These are phyloP conservation scores for Dioctria linearis DNA, from an alignment of 2,888 invertebrate species.

Conservation along the genomic window DNA sequence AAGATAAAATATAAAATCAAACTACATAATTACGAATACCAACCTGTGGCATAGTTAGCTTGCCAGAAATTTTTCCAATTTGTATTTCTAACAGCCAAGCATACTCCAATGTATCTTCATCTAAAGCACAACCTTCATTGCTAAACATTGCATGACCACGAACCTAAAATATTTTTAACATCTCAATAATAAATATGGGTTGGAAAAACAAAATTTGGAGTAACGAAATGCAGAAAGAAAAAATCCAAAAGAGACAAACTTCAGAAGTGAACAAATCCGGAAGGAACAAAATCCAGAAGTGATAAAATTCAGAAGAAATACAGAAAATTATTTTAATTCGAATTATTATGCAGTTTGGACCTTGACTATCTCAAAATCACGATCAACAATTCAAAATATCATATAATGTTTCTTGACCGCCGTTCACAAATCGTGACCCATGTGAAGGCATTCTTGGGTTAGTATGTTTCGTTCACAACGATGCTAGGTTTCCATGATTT, in stretches of 20 bases:
- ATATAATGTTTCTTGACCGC: too few relatives aligned
- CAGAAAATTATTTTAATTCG: too few relatives aligned
- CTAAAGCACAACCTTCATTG: conserved; percentile 88
- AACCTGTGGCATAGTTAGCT: conserved; percentile 88
- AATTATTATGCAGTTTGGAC: too few relatives aligned
- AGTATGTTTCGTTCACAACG: too few relatives aligned
- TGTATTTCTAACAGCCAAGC: conserved; percentile 97
- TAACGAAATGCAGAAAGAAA: too few relatives aligned
- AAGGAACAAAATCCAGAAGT: neutral
- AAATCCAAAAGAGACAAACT: too few relatives aligned
- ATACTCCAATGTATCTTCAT: conserved; percentile 96
- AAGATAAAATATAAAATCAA: neutral
- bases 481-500: neutral
- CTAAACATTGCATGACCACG: conserved; percentile 98
- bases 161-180: conserved; percentile 72
- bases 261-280: too few relatives aligned
- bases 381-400: too few relatives aligned
- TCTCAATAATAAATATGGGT: conserved; percentile 47
- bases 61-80: conserved; percentile 92
- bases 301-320: too few relatives aligned
- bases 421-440: too few relatives aligned
- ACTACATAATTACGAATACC: conserved; percentile 3
- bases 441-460: too few relatives aligned
- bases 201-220: neutral
- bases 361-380: too few relatives aligned